Base-by-base conservation (phyloP, 1,140 invertebrate genomes). In the Cotesia typhae region DNA sequence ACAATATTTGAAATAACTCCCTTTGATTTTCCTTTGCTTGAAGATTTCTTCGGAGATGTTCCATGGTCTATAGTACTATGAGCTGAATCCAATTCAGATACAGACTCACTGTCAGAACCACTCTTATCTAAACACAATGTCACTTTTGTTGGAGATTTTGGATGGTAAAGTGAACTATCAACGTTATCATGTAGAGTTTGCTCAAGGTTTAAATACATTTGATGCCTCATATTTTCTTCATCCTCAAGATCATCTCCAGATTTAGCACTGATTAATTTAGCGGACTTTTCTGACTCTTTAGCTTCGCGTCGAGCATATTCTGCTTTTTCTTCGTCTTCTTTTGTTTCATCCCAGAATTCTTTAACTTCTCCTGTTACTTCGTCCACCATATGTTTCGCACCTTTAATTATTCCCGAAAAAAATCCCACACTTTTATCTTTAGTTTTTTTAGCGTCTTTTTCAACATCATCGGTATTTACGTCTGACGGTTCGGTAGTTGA, bases 1-100 rank as follows among this genome's bases (percentile, higher is more conserved):
- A 80, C 76, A 38, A 82, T 79, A 59, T 63, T 80, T 3, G 80
- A 80, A 38, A 81, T 59, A 5, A 83, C 76, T 35, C 77, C 75
- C 28, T 82, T 81, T 0, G 76, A 71, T 77, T 78, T 82, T 12
- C 36, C 47, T 70, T 75, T 78, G 7, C 2, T 60, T 72, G 72
- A 67, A 6, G 61, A 67, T 74, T 75, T 63, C 70, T 75, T 73
- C 3, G 72, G 70, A 9, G 75, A 71, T 3, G 70, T 36, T 61
- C 75, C 76, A n/a, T 70, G 67, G 10, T 79, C 76, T n/a, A 77
- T 66, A 28, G 70, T 74, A 74, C 65, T 75, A 35, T 72, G 70
- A 2, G 65, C 60, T 0, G 77, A 75, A 74, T 64, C 63, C n/a
- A 41, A 5, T 12, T 64, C n/a, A 4, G 37, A 41, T 47, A 14